Percentiles rank a stretch among this genome's conserved stretches.
Evolutionary conservation across 2,113 vertebrate genomes (phyloP).

Genomic region (Melanotaenia duboulayi): DNA sequence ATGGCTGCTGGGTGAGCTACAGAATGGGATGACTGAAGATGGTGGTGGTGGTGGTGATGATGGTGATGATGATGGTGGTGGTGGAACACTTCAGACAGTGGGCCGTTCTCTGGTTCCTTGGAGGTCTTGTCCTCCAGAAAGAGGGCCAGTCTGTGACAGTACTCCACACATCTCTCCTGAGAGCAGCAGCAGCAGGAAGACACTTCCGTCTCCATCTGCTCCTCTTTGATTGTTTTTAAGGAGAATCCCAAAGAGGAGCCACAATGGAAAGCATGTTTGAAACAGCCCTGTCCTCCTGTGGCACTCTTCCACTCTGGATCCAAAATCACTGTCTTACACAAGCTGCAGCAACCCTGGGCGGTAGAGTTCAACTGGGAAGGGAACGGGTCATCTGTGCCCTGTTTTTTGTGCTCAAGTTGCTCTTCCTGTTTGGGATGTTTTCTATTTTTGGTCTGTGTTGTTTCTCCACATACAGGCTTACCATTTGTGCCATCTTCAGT

Average conservation of each 20-base stretch:
- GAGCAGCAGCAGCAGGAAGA: constrained; percentile 86
- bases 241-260: constrained; percentile 76
- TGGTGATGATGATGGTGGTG: constrained; percentile 78
- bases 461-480: constrained; percentile 64
- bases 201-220: constrained; percentile 79
- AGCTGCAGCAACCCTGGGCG: constrained; percentile 82
- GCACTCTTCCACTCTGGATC: constrained; percentile 68
- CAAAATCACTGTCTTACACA: constrained; percentile 84
- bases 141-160: constrained; percentile 91
- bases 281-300: constrained; percentile 65
- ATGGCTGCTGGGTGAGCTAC: constrained; percentile 70
- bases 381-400: constrained; percentile 49
- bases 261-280: constrained; percentile 67
- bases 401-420: constrained; percentile 70
- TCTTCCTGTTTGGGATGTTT: constrained; percentile 63
- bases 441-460: constrained; percentile 61
- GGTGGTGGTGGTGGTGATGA: constrained; percentile 77
- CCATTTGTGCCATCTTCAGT: constrained; percentile 80
- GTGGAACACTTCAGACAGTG: constrained; percentile 86
- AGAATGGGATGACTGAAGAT: constrained; percentile 76
- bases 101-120: constrained; percentile 75
- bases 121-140: constrained; percentile 87
- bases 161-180: constrained; percentile 86
- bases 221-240: constrained; percentile 82
- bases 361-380: constrained; percentile 50